Percentiles rank a stretch among this genome's conserved stretches.
These are phyloP conservation scores for Grapholita molesta DNA, from an alignment of 1,140 invertebrate genomes.

Conservation along the genomic window DNA sequence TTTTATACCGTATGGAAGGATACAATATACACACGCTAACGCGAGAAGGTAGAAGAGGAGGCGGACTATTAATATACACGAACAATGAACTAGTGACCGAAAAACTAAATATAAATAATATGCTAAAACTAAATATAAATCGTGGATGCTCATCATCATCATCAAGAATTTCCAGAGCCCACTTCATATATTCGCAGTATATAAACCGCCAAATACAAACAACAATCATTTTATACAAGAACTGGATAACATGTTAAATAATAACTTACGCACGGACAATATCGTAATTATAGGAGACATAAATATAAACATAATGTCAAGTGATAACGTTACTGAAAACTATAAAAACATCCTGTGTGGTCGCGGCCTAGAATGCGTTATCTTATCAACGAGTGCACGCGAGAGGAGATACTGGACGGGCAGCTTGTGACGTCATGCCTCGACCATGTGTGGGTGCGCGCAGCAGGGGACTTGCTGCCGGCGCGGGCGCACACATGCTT, in stretches of 20 bases:
- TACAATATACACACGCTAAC: conserved; percentile 26
- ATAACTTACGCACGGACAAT: conserved; percentile 17
- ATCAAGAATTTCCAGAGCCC: neutral
- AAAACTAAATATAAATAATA: conserved; percentile 19
- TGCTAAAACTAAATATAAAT: conserved; percentile 2
- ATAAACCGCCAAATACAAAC: conserved; percentile 28
- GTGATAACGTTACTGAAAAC: neutral
- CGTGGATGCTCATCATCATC: neutral
- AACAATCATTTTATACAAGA: conserved; percentile 27
- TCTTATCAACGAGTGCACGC: neutral
- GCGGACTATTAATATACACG: conserved; percentile 31
- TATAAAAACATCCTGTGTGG: conserved; percentile 30
- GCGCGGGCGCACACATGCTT: neutral
- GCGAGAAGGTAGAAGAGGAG: conserved; percentile 31
- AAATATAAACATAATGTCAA: conserved; percentile 27
- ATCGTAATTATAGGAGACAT: conserved; percentile 30
- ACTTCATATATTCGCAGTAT: conserved; percentile 27
- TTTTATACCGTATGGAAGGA: conserved; percentile 24
- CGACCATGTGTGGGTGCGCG: conserved; percentile 15
- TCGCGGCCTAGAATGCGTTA: neutral
- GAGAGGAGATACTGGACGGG: neutral
- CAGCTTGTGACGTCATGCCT: neutral
- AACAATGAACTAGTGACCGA: neutral
- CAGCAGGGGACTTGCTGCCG: neutral
- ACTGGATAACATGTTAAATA: conserved; percentile 18